Evolutionary conservation across 2,113 vertebrate species (phyloP).

Genomic region (Gavialis gangeticus): DNA sequence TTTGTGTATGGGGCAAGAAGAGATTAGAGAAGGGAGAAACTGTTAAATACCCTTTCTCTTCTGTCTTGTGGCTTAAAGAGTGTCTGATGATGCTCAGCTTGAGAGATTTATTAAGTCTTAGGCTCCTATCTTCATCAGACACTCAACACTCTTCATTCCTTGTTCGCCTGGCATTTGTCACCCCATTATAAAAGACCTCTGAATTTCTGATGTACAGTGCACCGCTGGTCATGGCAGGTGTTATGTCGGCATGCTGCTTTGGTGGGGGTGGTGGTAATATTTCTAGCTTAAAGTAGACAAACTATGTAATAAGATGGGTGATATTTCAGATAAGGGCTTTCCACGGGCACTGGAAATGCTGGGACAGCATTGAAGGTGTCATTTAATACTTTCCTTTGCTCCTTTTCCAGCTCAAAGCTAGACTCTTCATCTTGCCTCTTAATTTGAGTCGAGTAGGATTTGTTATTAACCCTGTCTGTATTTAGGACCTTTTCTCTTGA

Average conservation of each 20-base stretch:
- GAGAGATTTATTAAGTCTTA: not conserved
- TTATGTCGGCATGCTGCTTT: not conserved
- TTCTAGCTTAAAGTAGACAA: not conserved
- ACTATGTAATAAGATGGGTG: slow-evolving; percentile 24
- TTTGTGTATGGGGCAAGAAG: accelerated
- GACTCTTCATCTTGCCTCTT: not conserved
- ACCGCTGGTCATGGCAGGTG: not conserved
- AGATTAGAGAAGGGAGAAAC: not conserved
- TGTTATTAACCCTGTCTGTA: not conserved
- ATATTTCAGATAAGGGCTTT: slow-evolving; percentile 11
- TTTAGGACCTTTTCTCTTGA: not conserved
- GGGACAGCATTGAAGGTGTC: not conserved
- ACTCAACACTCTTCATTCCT: not conserved
- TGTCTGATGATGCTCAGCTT: not conserved
- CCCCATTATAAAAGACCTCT: not conserved
- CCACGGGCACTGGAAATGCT: not conserved
- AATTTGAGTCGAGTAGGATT: not conserved
- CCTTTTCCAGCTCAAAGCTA: not conserved
- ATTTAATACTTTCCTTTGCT: not conserved
- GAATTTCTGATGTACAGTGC: not conserved
- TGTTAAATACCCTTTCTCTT: not conserved
- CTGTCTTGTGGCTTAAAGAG: not conserved
- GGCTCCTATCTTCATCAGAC: not conserved
- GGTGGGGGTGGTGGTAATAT: not conserved
- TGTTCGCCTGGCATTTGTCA: not conserved